phyloP scores from a whole-genome alignment of 2,888 invertebrate species.

The Cryptus armator region DNA sequence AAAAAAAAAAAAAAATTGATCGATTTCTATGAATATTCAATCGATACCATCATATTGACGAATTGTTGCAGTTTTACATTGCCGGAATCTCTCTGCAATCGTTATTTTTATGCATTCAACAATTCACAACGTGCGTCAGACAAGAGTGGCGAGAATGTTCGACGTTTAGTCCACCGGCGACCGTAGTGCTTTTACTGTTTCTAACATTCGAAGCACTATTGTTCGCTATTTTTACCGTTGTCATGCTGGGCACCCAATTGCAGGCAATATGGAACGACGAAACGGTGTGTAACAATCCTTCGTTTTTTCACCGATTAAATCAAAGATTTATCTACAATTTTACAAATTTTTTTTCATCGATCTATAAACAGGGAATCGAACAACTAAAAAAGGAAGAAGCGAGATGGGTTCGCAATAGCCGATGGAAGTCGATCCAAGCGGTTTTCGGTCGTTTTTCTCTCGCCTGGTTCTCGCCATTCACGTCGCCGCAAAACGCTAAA shows the following conservation, averaged over 20 bases:
- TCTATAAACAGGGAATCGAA: constrained; percentile 93
- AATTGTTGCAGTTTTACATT: constrained; percentile 96
- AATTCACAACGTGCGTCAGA: constrained; percentile 96
- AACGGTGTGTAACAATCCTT: constrained; percentile 88
- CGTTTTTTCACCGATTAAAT: neutral
- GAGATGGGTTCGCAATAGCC: constrained; percentile 95
- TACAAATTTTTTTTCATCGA: neutral
- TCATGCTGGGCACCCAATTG: constrained; percentile 98
- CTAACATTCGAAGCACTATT: constrained; percentile 97
- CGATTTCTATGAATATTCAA: constrained; percentile 9
- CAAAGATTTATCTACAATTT: constrained; percentile 1
- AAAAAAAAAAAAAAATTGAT: constrained; percentile 2
- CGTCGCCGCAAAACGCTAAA: constrained; percentile 92
- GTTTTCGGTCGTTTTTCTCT: constrained; percentile 98
- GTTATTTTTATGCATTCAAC: constrained; percentile 95
- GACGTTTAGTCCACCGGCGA: constrained; percentile 97
- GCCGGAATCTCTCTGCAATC: constrained; percentile 98
- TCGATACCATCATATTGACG: constrained; percentile 38
- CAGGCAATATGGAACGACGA: constrained; percentile 99
- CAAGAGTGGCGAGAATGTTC: constrained; percentile 98
- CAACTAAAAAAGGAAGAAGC: constrained; percentile 98
- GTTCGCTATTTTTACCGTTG: constrained; percentile 98
- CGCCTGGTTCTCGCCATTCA: constrained; percentile 98
- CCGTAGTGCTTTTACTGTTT: constrained; percentile 96
- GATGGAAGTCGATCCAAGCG: constrained; percentile 97